These are phyloP conservation scores for Mionectes olivaceus DNA, from an alignment of 2,797 vertebrate genomes.

Conservation along the genomic window DNA sequence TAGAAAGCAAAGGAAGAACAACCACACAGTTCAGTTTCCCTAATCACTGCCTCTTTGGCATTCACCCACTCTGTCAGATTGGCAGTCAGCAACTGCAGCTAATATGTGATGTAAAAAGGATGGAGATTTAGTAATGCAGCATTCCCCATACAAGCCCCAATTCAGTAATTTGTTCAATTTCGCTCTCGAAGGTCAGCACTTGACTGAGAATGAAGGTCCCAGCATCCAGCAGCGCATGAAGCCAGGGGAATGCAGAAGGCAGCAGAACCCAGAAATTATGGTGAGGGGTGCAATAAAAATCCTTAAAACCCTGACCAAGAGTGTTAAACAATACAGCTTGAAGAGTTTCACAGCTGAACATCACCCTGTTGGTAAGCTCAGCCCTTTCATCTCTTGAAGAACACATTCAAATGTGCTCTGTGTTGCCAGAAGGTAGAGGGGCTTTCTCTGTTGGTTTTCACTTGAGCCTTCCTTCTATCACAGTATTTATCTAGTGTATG, in stretches of 20 bases:
- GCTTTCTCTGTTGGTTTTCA: background rate
- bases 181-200: background rate
- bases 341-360: background rate
- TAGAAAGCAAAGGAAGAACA: slow-evolving; percentile 36
- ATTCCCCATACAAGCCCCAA: background rate
- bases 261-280: background rate
- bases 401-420: background rate
- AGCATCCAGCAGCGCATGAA: background rate
- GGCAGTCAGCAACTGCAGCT: slow-evolving; percentile 7
- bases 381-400: background rate
- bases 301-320: background rate
- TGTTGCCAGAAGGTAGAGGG: background rate
- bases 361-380: background rate
- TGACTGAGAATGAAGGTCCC: background rate
- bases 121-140: background rate
- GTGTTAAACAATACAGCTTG: background rate
- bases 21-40: slow-evolving; percentile 8
- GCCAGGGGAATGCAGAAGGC: background rate
- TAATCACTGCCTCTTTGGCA: slow-evolving; percentile 23
- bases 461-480: background rate
- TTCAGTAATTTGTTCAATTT: background rate
- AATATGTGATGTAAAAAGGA: slow-evolving; percentile 33
- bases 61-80: slow-evolving; percentile 15
- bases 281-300: background rate
- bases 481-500: background rate